These are phyloP conservation scores for Oryctes rhinoceros DNA, from an alignment of 1,140 invertebrate species.

Conservation along the genomic window DNA sequence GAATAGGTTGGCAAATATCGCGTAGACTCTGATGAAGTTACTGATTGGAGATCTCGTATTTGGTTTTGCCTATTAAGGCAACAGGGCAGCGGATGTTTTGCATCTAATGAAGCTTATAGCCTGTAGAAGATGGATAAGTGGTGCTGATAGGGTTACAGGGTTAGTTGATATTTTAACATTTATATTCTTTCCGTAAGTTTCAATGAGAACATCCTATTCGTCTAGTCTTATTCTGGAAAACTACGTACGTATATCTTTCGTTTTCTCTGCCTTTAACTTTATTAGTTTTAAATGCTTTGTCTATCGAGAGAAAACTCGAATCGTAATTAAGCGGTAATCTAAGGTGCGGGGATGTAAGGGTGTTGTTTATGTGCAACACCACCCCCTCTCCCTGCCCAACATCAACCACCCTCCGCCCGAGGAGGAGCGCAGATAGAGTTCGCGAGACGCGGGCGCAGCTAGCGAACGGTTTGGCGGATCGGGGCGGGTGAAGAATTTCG, in stretches of 20 bases:
- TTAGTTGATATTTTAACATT: too few relatives aligned
- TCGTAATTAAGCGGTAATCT: conserved; percentile 34
- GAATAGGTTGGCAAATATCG: too few relatives aligned
- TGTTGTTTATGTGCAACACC: neutral
- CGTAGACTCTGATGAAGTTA: too few relatives aligned
- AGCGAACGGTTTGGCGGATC: conserved; percentile 41
- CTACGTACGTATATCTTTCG: neutral
- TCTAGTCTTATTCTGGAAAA: too few relatives aligned
- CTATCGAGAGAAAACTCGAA: conserved; percentile 27
- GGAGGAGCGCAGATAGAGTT: conserved; percentile 8
- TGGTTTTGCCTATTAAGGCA: too few relatives aligned
- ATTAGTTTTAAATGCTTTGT: neutral
- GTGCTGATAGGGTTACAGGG: too few relatives aligned
- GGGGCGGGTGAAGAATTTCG: conserved; percentile 56
- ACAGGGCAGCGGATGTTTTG: too few relatives aligned
- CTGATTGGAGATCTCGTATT: too few relatives aligned
- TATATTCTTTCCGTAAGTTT: too few relatives aligned
- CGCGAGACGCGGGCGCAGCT: conserved; percentile 1
- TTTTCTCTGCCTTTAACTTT: neutral
- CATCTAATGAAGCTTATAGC: too few relatives aligned
- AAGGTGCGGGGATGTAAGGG: neutral
- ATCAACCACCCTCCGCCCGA: conserved; percentile 38
- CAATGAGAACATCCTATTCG: too few relatives aligned
- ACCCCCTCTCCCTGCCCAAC: neutral
- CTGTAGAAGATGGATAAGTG: too few relatives aligned